Conservation (phyloP, 1,140 invertebrate species). For the Aphelinus atriplicis region DNA sequence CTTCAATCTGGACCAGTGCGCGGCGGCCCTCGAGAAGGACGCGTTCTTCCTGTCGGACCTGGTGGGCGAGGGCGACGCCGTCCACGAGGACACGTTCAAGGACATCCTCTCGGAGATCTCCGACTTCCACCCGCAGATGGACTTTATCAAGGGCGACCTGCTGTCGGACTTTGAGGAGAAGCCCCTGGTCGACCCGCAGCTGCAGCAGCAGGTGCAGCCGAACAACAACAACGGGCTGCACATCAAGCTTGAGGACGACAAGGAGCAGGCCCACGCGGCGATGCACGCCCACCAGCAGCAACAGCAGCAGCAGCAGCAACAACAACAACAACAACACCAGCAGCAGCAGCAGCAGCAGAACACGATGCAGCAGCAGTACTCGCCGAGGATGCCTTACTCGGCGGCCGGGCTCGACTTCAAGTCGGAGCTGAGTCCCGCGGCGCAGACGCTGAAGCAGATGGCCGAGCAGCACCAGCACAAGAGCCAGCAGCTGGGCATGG, state of each 20-base stretch:
- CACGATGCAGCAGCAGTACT: constrained; percentile 47
- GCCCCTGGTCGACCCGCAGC: constrained; percentile 52
- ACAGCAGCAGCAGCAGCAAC: constrained; percentile 40
- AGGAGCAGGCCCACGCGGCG: constrained; percentile 54
- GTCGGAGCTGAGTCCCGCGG: constrained; percentile 84
- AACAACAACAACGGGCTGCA: constrained; percentile 54
- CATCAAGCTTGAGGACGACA: constrained; percentile 64
- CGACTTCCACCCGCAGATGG: constrained; percentile 74
- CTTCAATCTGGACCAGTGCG: constrained; percentile 83
- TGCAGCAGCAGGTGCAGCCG: constrained; percentile 48
- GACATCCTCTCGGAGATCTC: constrained; percentile 89
- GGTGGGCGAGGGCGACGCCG: constrained; percentile 82
- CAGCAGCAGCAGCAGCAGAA: constrained; percentile 45
- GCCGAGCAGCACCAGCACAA: constrained; percentile 95
- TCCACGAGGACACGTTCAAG: constrained; percentile 87
- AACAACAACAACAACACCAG: constrained; percentile 36
- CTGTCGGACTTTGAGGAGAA: constrained; percentile 74
- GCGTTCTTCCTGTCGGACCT: constrained; percentile 80
- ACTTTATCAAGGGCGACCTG: constrained; percentile 83
- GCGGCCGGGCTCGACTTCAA: constrained; percentile 66
- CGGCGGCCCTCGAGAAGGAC: constrained; percentile 82
- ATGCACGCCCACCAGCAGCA: constrained; percentile 42
- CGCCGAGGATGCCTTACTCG: constrained; percentile 65
- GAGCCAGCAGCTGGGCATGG: constrained; percentile 67
- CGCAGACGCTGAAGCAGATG: constrained; percentile 94